These are phyloP conservation scores for Mesopsocus fuscifrons DNA, from an alignment of 2,888 invertebrate species.

Conservation along the genomic window DNA sequence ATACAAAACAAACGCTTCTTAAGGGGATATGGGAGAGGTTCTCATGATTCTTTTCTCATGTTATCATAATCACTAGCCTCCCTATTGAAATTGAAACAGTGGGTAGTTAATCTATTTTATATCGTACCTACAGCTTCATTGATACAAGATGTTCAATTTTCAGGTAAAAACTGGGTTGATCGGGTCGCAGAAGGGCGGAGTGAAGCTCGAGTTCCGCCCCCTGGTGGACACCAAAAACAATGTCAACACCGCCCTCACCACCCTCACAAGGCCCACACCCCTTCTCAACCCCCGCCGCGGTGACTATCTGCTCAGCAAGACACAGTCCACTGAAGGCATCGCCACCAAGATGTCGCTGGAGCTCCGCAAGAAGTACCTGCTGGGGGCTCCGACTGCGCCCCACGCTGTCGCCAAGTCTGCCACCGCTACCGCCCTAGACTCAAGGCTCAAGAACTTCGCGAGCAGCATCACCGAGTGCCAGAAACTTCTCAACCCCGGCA, in stretches of 20 bases:
- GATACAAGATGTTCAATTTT: too few relatives aligned
- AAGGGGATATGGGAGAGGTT: conserved; percentile 9
- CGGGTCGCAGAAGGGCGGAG: conserved; percentile 17
- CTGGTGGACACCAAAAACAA: conserved; percentile 19
- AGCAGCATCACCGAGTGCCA: conserved; percentile 78
- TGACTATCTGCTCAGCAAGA: conserved; percentile 62
- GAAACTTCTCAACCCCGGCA: conserved; percentile 61
- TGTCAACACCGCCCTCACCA: conserved; percentile 21
- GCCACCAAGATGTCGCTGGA: conserved; percentile 75
- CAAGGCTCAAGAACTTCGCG: conserved; percentile 64
- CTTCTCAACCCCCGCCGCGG: conserved; percentile 38
- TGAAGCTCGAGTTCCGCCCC: conserved; percentile 27
- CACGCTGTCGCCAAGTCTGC: conserved; percentile 56
- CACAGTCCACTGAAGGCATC: conserved; percentile 71
- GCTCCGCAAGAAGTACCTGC: conserved; percentile 64
- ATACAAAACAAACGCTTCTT: conserved; percentile 16
- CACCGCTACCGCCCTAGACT: conserved; percentile 66
- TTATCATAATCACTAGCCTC: too few relatives aligned
- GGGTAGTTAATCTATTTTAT: too few relatives aligned
- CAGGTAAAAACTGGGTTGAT: conserved; percentile 10
- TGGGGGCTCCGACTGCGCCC: conserved; percentile 46
- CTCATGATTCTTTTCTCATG: too few relatives aligned
- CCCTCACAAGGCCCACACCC: conserved; percentile 21
- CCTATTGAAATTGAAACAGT: too few relatives aligned
- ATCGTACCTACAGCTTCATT: too few relatives aligned